These are phyloP conservation scores for Dexiosoma caninum DNA, from an alignment of 2,888 invertebrate genomes.

Conservation along the genomic window DNA sequence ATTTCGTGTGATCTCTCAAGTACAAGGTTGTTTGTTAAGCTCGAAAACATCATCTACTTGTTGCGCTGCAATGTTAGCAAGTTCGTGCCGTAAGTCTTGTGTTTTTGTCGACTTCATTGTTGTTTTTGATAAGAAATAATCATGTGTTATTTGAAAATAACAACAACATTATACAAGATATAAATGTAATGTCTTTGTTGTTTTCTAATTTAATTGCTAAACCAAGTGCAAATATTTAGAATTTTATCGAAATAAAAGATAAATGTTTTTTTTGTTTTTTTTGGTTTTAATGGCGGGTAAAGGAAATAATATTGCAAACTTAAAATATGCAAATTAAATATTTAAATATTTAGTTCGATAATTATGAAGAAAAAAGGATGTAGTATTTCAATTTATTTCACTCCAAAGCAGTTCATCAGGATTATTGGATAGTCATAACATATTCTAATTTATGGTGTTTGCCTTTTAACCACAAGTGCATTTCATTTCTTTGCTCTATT, in stretches of 20 bases:
- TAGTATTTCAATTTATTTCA: no score
- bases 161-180: constrained; percentile 56
- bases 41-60: constrained; percentile 60
- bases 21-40: constrained; percentile 63
- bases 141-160: constrained; percentile 57
- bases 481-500: no score
- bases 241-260: not conserved
- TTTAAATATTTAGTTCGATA: no score
- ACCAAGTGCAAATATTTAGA: constrained; percentile 23
- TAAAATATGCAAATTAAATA: no score
- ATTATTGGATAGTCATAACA: no score
- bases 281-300: no score
- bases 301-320: no score
- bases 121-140: constrained; percentile 58
- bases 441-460: no score
- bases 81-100: constrained; percentile 75
- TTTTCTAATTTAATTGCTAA: constrained; percentile 24
- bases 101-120: constrained; percentile 64
- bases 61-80: constrained; percentile 58
- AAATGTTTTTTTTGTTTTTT: no score
- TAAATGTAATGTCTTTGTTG: constrained; percentile 61
- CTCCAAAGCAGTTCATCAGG: no score
- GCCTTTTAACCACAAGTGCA: no score
- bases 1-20: constrained; percentile 61
- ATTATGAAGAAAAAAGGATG: no score